Percentiles rank a stretch among this genome's conserved stretches.
Evolutionary conservation across 2,113 vertebrate genomes (phyloP).

Genomic region (Phrynocephalus versicolor): DNA sequence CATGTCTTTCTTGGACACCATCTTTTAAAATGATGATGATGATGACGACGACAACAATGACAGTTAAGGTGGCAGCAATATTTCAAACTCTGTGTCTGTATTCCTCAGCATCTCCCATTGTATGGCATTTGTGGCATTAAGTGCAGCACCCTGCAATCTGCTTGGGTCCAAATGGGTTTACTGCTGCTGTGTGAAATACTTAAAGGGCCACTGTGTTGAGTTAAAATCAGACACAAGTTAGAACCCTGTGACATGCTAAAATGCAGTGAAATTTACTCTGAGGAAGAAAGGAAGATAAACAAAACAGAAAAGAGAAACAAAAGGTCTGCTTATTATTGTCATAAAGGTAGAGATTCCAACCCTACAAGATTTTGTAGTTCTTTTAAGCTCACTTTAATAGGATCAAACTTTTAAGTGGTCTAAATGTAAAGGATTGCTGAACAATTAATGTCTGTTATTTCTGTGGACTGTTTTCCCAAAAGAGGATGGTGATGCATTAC

Average conservation of each 20-base stretch:
- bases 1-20: constrained; percentile 4
- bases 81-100: background rate
- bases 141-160: background rate
- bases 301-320: background rate
- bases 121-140: too few species aligned
- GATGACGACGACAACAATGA: background rate
- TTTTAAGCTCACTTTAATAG: background rate
- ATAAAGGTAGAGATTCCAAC: background rate
- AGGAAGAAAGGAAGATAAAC: background rate
- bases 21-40: too few species aligned
- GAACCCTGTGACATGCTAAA: background rate
- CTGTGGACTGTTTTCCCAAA: background rate
- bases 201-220: background rate
- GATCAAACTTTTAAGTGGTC: background rate
- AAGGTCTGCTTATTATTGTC: background rate
- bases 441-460: background rate
- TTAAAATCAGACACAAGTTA: background rate
- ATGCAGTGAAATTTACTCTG: background rate
- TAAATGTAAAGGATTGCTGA: background rate
- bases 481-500: background rate
- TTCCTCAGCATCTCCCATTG: background rate
- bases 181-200: background rate
- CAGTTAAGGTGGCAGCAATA: background rate
- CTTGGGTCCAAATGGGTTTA: background rate
- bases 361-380: background rate